Evolutionary conservation across 2,113 vertebrate species (phyloP).

Genomic region (Turnix velox): DNA sequence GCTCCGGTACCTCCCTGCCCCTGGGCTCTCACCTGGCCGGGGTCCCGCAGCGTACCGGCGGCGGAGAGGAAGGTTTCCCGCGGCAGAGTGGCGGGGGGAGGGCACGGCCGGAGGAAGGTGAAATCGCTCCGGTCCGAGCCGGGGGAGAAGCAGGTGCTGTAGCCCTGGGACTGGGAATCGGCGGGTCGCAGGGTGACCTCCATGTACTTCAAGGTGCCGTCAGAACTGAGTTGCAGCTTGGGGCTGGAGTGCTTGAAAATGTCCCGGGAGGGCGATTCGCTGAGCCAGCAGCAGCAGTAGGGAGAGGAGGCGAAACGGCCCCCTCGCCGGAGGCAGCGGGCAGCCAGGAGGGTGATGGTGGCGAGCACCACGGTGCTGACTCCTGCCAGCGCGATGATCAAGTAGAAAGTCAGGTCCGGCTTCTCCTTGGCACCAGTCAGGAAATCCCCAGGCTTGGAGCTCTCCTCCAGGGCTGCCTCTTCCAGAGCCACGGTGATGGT

Average conservation of each 20-base stretch:
- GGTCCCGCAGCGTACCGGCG: conserved; percentile 62
- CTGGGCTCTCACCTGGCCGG: conserved; percentile 71
- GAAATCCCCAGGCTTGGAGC: conserved; percentile 68
- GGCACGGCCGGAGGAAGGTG: conserved; percentile 79
- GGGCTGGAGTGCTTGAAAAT: conserved; percentile 82
- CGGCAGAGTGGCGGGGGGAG: conserved; percentile 60
- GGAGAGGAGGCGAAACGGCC: not conserved
- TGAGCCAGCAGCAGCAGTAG: conserved; percentile 75
- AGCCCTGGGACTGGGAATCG: conserved; percentile 81
- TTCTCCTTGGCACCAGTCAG: conserved; percentile 61
- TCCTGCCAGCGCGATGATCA: conserved; percentile 79
- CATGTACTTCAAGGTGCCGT: conserved; percentile 89
- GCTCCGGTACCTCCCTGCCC: not conserved
- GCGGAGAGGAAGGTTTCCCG: conserved; percentile 55
- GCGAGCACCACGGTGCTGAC: conserved; percentile 71
- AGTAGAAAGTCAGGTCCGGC: conserved; percentile 79
- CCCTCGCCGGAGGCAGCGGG: conserved; percentile 68
- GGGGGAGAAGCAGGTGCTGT: conserved; percentile 82
- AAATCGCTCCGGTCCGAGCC: conserved; percentile 83
- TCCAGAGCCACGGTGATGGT: conserved; percentile 83
- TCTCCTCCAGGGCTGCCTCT: conserved; percentile 73
- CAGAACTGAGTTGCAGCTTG: conserved; percentile 85
- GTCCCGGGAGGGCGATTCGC: conserved; percentile 63
- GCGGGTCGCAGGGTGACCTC: conserved; percentile 85
- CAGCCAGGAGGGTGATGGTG: conserved; percentile 70